Percentiles rank a stretch among this genome's conserved stretches.
Evolutionary conservation across 2,888 invertebrate species (phyloP).

Genomic region (Ornithoptera priamus): DNA sequence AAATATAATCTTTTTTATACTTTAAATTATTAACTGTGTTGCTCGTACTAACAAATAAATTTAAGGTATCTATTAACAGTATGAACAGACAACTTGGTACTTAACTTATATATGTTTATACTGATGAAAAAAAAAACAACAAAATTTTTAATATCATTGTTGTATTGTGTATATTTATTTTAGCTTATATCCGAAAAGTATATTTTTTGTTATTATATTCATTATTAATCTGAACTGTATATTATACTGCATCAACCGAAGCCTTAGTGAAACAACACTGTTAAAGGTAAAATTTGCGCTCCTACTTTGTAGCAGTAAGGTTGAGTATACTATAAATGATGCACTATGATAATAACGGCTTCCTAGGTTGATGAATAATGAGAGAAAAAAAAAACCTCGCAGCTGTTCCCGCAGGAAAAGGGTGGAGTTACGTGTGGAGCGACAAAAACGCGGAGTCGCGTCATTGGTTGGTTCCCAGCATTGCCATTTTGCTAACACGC

Average conservation of each 20-base stretch:
- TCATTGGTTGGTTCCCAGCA: constrained; percentile 15
- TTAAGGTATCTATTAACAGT: no score
- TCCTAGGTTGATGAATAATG: constrained; percentile 22
- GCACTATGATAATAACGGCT: constrained; percentile 15
- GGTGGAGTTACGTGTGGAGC: constrained; percentile 24
- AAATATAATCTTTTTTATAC: no score
- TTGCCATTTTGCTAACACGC: constrained; percentile 15
- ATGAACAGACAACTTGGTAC: no score
- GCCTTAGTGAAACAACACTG: neutral
- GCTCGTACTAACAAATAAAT: no score
- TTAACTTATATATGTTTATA: no score
- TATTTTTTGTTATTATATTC: no score
- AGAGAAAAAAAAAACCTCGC: constrained; percentile 11
- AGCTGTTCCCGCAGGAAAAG: constrained; percentile 22
- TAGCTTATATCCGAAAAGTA: no score
- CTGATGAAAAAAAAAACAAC: no score
- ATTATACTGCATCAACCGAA: neutral
- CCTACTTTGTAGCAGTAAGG: neutral
- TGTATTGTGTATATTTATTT: no score
- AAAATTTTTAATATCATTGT: no score
- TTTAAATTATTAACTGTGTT: no score
- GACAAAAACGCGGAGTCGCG: constrained; percentile 19
- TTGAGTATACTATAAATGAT: constrained; percentile 12
- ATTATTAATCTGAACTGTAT: no score
- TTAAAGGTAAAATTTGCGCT: neutral